Base-by-base conservation (phyloP, 2,888 invertebrate genomes). In the Apocheima hispidaria region DNA sequence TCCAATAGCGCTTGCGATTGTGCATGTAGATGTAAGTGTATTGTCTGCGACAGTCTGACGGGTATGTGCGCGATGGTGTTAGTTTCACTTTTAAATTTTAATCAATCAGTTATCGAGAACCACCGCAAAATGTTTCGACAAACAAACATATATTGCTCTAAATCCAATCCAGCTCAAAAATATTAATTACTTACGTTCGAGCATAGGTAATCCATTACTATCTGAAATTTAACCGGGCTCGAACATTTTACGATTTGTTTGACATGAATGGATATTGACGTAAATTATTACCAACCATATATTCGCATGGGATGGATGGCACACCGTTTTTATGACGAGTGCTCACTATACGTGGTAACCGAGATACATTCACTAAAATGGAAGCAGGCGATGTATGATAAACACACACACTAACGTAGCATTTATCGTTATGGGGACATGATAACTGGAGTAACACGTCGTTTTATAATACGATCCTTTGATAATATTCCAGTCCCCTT, bases 181-280 rank as follows among this genome's bases (percentile, higher is more conserved):
- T 28, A 57, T 56, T 60, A 60, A 64, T 64, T 64, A 46, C 56
- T 49, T 53, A 35, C 56, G 40, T 62, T 58, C 55, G 41, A 21
- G 30, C 26, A 60, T 49, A 55, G 57, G 65, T 65, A 56, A 66
- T 66, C 69, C 71, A 70, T 72, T 72, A 67, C 67, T 66, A 73
- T 69, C 67, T 67, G 66, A 71, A 74, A 74, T 60, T 60, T 52
- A 68, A 68, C 63, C 65, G 69, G 69, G 53, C 61, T 63, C 64
- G 61, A 72, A 79, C 79, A 77, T 82, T 84, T 85, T 79, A 85
- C 84, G 84, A 85, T 87, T 84, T 82, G 83, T 84, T 81, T 83
- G 86, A 86, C 81, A 77, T 74, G 78, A 77, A 84, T 84, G 81
- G 83, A 86, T 84, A 82, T 80, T 75, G 83, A 80, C 82, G 74